Evolutionary conservation across 2,888 invertebrate genomes (phyloP).

Genomic region (Epinotia ramella): DNA sequence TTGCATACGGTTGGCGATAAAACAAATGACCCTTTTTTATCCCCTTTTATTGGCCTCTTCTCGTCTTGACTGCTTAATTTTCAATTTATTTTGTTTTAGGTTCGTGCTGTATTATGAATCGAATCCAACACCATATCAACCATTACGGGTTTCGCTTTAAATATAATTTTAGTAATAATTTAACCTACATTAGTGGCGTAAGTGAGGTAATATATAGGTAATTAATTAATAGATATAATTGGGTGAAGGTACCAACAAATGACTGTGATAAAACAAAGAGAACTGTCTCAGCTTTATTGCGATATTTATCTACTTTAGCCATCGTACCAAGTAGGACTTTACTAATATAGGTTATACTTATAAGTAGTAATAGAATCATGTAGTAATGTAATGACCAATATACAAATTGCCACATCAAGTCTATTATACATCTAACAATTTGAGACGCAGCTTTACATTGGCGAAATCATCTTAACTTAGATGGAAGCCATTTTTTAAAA

Average conservation of each 20-base stretch:
- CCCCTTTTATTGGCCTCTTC: too few relatives aligned
- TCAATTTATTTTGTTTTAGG: slow-evolving; percentile 28
- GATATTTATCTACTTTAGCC: not conserved
- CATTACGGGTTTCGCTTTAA: slow-evolving; percentile 25
- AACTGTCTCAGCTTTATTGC: not conserved
- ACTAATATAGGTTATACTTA: too few relatives aligned
- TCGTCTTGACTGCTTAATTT: not conserved
- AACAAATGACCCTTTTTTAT: too few relatives aligned
- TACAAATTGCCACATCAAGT: too few relatives aligned
- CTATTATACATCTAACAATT: too few relatives aligned
- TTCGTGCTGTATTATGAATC: slow-evolving; percentile 38
- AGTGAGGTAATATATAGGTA: too few relatives aligned
- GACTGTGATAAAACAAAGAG: slow-evolving; percentile 3
- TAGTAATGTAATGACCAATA: too few relatives aligned
- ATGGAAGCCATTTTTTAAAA: too few relatives aligned
- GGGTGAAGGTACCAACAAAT: not conserved
- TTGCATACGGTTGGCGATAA: too few relatives aligned
- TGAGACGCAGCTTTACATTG: too few relatives aligned
- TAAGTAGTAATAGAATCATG: too few relatives aligned
- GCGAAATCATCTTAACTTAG: too few relatives aligned
- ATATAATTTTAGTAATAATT: not conserved
- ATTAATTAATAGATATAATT: not conserved
- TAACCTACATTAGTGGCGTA: not conserved
- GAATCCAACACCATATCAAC: slow-evolving; percentile 26
- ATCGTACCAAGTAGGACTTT: not conserved